phyloP scores from a whole-genome alignment of 2,888 invertebrate species.

The Cantharis rufa region DNA sequence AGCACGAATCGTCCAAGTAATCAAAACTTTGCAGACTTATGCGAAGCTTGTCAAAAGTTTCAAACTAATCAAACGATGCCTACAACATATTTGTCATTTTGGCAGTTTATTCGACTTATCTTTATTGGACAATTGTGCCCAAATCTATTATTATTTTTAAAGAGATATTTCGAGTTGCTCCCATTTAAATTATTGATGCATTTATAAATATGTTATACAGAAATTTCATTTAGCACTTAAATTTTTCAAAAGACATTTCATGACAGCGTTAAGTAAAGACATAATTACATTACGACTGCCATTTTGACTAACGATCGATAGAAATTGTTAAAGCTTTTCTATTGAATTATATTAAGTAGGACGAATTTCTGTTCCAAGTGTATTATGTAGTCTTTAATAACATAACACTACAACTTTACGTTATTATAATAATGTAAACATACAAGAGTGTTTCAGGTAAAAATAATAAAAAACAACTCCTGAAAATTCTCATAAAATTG shows the following conservation, averaged over 20 bases:
- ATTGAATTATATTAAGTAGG: not conserved
- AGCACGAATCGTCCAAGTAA: conserved; percentile 24
- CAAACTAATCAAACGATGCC: conserved; percentile 27
- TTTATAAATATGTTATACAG: not conserved
- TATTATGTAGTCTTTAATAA: not conserved
- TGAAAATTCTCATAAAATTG: too few relatives aligned
- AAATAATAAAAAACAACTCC: not conserved
- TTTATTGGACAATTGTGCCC: not conserved
- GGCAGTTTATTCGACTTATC: not conserved
- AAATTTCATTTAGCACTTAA: not conserved
- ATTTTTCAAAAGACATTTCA: not conserved
- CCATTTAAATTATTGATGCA: not conserved
- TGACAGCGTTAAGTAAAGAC: not conserved
- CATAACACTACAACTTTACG: not conserved
- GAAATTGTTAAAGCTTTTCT: conserved; percentile 2
- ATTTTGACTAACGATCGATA: conserved; percentile 3
- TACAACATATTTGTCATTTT: not conserved
- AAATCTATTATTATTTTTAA: not conserved
- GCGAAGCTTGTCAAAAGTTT: conserved; percentile 21
- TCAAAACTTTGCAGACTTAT: conserved; percentile 27
- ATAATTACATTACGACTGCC: not conserved
- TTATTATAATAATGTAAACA: not conserved
- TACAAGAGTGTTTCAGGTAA: not conserved
- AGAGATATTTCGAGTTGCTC: not conserved
- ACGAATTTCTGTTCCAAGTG: not conserved